These are phyloP conservation scores for Etia nguti DNA, from an alignment of 2,113 vertebrate species.

Conservation along the genomic window DNA sequence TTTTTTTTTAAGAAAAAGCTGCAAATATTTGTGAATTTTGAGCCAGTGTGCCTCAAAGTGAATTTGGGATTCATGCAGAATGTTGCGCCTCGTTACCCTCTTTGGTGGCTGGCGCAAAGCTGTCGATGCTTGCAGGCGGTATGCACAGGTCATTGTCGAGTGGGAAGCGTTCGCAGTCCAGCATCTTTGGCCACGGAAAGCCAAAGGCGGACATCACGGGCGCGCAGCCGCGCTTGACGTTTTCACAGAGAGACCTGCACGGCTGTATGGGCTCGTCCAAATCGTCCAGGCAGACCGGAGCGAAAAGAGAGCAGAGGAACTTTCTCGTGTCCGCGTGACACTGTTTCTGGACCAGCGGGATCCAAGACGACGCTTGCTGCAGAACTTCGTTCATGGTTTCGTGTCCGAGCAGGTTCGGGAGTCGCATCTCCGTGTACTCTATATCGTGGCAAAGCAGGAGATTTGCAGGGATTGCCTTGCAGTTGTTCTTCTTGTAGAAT, in stretches of 20 bases:
- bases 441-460: constrained; percentile 90
- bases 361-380: constrained; percentile 96
- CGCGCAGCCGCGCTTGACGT: constrained; percentile 87
- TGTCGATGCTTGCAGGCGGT: constrained; percentile 82
- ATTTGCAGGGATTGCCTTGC: constrained; percentile 87
- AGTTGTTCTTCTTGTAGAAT: constrained; percentile 87
- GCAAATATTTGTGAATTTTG: not conserved
- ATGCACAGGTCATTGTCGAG: constrained; percentile 95
- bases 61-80: not conserved
- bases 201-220: constrained; percentile 97
- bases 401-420: constrained; percentile 96
- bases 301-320: constrained; percentile 97
- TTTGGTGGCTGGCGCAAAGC: constrained; percentile 77
- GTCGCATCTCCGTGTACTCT: constrained; percentile 93
- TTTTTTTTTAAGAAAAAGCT: not conserved
- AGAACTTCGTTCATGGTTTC: constrained; percentile 94
- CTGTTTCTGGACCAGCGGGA: constrained; percentile 93
- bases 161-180: constrained; percentile 90
- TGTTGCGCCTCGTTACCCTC: constrained; percentile 74
- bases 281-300: constrained; percentile 92
- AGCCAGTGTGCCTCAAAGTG: not conserved
- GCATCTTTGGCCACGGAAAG: constrained; percentile 96
- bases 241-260: constrained; percentile 91
- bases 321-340: constrained; percentile 96
- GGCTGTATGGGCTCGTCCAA: constrained; percentile 93